Evolutionary conservation across 2,888 invertebrate species (phyloP).

Genomic region (Trachelus stipa): DNA sequence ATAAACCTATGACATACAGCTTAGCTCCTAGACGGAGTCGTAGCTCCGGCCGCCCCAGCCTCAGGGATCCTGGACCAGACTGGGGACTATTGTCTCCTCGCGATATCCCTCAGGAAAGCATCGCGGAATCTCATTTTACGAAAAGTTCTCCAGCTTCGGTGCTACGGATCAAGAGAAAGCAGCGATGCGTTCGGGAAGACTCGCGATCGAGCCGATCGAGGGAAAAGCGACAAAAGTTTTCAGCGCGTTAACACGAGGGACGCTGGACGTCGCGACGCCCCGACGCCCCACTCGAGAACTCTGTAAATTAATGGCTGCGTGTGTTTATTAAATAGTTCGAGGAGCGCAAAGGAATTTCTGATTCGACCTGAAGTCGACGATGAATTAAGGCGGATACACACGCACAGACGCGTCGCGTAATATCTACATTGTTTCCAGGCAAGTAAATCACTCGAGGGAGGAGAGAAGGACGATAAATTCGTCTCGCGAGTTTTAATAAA

Average conservation of each 20-base stretch:
- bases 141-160: background rate
- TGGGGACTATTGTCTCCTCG: background rate
- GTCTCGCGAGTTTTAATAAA: background rate
- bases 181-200: too few species aligned
- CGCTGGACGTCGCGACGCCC: too few species aligned
- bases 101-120: background rate
- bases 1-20: conserved; percentile 53
- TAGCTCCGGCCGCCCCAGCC: background rate
- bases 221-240: too few species aligned
- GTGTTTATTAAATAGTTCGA: conserved; percentile 24
- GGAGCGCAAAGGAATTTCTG: conserved; percentile 17
- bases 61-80: background rate
- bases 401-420: background rate
- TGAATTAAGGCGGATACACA: background rate
- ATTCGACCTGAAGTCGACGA: background rate
- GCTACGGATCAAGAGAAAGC: too few species aligned
- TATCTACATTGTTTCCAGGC: conserved; percentile 20
- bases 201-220: too few species aligned
- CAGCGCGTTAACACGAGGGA: too few species aligned
- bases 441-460: conserved; percentile 18
- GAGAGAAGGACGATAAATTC: background rate
- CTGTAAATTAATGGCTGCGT: conserved; percentile 19
- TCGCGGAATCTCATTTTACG: background rate
- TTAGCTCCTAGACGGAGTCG: too few species aligned
- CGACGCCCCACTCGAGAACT: too few species aligned